Evolutionary conservation across 1,140 invertebrate genomes (phyloP).

Genomic region (Helicoverpa armigera): DNA sequence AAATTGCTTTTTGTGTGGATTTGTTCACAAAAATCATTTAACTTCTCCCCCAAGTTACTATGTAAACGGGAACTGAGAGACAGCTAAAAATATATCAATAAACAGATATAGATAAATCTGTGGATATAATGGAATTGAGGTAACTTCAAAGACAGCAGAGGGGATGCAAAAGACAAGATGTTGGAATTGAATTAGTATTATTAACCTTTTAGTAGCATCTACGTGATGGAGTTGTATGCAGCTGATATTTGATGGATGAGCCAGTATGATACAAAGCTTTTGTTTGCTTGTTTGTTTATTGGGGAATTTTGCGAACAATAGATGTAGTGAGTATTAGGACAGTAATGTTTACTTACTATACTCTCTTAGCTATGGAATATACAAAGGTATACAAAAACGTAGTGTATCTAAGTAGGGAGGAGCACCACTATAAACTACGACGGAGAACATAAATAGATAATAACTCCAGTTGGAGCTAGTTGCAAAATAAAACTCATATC

Average conservation of each 20-base stretch:
- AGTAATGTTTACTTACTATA: no score
- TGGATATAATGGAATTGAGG: slow-evolving; percentile 14
- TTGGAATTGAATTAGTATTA: neutral
- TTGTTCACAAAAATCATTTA: slow-evolving; percentile 48
- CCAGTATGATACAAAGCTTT: no score
- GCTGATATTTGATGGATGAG: no score
- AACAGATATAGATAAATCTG: slow-evolving; percentile 3
- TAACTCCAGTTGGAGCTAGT: neutral
- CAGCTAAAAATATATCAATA: slow-evolving; percentile 44
- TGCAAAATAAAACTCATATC: slow-evolving; percentile 22
- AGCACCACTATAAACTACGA: no score
- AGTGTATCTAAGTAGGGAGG: no score
- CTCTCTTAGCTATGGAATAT: no score
- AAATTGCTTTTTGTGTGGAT: slow-evolving; percentile 45
- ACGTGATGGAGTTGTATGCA: no score
- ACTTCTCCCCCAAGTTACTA: slow-evolving; percentile 47
- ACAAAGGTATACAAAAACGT: no score
- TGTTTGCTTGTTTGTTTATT: no score
- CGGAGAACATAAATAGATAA: no score
- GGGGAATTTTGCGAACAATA: no score
- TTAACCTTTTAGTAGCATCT: neutral
- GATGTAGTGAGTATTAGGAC: no score
- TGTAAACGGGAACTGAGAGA: slow-evolving; percentile 32
- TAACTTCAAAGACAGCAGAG: slow-evolving; percentile 22
- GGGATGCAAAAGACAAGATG: neutral